These are phyloP conservation scores for Conus betulinus DNA, from an alignment of 1,140 invertebrate species.

Conservation along the genomic window DNA sequence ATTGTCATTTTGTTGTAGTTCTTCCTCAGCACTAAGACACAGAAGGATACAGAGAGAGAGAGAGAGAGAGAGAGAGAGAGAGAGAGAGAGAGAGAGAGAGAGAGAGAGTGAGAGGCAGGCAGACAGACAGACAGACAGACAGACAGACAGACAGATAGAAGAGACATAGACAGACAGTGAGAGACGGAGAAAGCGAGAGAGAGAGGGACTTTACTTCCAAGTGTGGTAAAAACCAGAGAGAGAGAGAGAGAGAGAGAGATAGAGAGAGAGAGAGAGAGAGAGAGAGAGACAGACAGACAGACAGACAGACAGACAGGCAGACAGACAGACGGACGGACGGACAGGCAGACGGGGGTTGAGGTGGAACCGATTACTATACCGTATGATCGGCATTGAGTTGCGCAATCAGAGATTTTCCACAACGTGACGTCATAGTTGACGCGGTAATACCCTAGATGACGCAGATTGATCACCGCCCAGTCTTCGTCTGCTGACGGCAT, in stretches of 20 bases:
- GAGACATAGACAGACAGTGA: too few species aligned
- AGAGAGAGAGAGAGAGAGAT: neutral
- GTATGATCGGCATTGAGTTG: slow-evolving; percentile 83
- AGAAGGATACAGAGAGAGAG: neutral
- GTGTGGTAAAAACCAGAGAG: neutral
- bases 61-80: neutral
- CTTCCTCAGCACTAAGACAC: neutral
- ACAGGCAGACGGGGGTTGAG: neutral
- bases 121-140: too few species aligned
- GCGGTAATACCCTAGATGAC: slow-evolving; percentile 90
- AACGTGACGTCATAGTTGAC: slow-evolving; percentile 88
- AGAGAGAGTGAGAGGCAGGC: too few species aligned
- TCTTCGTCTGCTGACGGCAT: slow-evolving; percentile 34
- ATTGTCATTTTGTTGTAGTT: too few species aligned
- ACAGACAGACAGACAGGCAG: neutral
- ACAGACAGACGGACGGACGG: too few species aligned
- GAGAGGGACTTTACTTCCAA: neutral
- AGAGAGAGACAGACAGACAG: neutral
- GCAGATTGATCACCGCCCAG: slow-evolving; percentile 90
- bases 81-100: neutral
- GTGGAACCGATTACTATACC: slow-evolving; percentile 24
- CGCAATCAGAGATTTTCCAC: slow-evolving; percentile 84
- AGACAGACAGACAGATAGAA: too few species aligned
- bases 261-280: neutral
- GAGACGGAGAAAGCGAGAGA: too few species aligned